A percentile compares a stretch with the other conserved stretches of the same genome.
phyloP scores from a whole-genome alignment of 2,888 invertebrate species.

The Psylliodes chrysocephalus region DNA sequence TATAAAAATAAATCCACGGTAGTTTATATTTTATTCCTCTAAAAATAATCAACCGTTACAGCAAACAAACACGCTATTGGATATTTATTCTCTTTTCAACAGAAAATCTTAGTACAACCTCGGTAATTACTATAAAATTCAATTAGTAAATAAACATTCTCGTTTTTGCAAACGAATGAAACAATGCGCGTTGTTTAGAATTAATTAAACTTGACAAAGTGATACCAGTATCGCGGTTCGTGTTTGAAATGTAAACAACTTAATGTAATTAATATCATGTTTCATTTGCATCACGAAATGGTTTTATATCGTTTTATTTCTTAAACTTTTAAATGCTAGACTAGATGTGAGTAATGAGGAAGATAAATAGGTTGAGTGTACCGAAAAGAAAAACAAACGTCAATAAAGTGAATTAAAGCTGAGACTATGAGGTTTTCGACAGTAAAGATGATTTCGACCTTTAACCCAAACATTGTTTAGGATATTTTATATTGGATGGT shows the following conservation, averaged over 20 bases:
- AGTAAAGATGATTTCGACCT: too few species aligned
- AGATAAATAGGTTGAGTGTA: too few species aligned
- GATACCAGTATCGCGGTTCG: constrained; percentile 19
- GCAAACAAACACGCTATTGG: background rate
- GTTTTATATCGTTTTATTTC: background rate
- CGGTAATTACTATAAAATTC: background rate
- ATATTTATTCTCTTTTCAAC: background rate
- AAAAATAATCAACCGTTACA: too few species aligned
- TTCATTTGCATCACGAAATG: constrained; percentile 13
- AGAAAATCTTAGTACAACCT: background rate
- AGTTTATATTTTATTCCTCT: too few species aligned
- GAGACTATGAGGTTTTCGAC: too few species aligned
- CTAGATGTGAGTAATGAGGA: too few species aligned
- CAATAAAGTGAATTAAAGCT: too few species aligned
- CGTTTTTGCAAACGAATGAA: constrained; percentile 17
- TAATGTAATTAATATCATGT: constrained; percentile 25
- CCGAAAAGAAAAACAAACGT: too few species aligned
- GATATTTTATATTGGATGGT: too few species aligned
- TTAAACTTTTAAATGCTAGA: too few species aligned
- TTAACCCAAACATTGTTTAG: too few species aligned
- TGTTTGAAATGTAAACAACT: constrained; percentile 23
- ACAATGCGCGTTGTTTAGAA: constrained; percentile 26
- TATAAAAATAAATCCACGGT: too few species aligned
- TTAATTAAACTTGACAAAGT: constrained; percentile 29
- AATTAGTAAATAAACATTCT: constrained; percentile 20